A percentile compares a stretch with the other conserved stretches of the same genome.
phyloP scores from a whole-genome alignment of 2,113 vertebrate species.

The Mungos mungo region DNA sequence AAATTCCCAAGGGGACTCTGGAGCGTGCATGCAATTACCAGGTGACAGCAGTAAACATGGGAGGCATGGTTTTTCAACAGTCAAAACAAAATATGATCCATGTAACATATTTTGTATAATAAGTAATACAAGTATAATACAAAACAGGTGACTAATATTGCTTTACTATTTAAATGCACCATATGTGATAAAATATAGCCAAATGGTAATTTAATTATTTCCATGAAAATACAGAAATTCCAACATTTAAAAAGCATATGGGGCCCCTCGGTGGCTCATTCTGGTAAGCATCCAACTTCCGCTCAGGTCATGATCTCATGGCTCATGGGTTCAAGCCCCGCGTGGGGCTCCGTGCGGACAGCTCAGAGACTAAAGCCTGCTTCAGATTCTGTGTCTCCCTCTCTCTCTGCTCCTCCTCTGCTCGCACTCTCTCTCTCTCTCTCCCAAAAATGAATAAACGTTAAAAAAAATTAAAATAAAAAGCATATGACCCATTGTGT shows the following conservation, averaged over 20 bases:
- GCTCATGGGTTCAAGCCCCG: too few species aligned
- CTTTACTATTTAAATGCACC: conserved; percentile 63
- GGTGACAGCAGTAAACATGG: conserved; percentile 50
- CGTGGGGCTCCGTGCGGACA: too few species aligned
- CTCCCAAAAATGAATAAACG: too few species aligned
- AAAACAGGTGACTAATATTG: conserved; percentile 71
- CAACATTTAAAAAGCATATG: conserved; percentile 22
- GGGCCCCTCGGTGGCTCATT: too few species aligned
- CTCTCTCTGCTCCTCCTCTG: too few species aligned
- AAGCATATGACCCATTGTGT: not conserved
- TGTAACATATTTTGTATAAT: conserved; percentile 67
- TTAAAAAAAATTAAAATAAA: too few species aligned
- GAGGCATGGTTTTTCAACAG: conserved; percentile 66
- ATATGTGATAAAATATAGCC: conserved; percentile 72
- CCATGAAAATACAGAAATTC: conserved; percentile 51
- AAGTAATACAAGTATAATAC: conserved; percentile 74
- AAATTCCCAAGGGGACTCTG: conserved; percentile 30
- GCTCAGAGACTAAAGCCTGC: too few species aligned
- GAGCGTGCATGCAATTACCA: conserved; percentile 6
- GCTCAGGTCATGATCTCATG: too few species aligned
- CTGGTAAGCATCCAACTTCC: too few species aligned
- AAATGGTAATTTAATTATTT: conserved; percentile 75
- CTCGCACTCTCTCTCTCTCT: too few species aligned
- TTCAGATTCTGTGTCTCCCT: too few species aligned
- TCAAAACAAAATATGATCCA: conserved; percentile 71